Base-by-base conservation (phyloP, 2,888 invertebrate species). In the Choristoneura rosaceana region DNA sequence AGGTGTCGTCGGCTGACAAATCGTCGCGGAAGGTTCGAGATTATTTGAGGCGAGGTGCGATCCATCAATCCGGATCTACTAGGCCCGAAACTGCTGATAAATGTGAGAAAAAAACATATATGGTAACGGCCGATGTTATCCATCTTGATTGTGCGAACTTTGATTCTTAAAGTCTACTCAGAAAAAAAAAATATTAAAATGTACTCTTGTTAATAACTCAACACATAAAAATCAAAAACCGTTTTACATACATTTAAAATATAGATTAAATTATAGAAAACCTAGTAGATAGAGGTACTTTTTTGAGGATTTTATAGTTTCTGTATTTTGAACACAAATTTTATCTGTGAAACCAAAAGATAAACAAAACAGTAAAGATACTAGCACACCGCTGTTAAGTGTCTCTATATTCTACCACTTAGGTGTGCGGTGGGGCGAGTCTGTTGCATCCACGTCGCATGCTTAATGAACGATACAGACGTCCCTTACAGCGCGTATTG, bases 1-100 rank as follows among this genome's bases (percentile, higher is more conserved):
- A 63, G 71, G 73, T 73, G 73, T 69, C 71, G 71, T 58, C 41
- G 62, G 34, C 50, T 69, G 73, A 73, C 68, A 73, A 73, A 73
- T 73, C 64, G 73, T 64, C 69, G 52, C 52, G 59, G 70, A 62
- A 62, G 62, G 62, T 60, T 52, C 65, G 47, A 69, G 73, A 73
- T 73, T 73, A 73, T 73, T 60, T 64, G 62, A 61, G 66, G 41
- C 63, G 62, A 58, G 67, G 67, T 62, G 71, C 63, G 50, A 73
- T 69, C 73, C 63, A 73, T 73, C 73, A 69, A 71, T 71, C 71
- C 17, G 55, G 47, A 62, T 15, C 33, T 38, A 15, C 34, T 38
- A 34, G 59, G 59, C 34, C 34, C 59, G 17, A 43, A 43, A 62
- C 61, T 43, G 33, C 59, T 73, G 73, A 68, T 69, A 69, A 50